A percentile compares a stretch with the other conserved stretches of the same genome.
phyloP scores from a whole-genome alignment of 2,113 vertebrate species.

The Saimiri boliviensis region DNA sequence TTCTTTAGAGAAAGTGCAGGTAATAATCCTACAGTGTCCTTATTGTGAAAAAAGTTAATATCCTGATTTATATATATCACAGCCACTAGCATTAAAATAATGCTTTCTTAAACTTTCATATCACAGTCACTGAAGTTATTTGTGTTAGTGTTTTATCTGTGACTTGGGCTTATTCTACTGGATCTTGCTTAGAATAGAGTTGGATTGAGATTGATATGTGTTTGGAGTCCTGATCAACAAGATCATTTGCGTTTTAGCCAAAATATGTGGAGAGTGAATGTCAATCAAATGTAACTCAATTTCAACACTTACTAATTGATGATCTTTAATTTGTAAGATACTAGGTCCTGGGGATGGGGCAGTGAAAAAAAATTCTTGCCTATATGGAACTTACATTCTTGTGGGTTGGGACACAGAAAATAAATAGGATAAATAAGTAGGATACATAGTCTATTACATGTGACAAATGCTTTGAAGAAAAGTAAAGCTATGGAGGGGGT shows the following conservation, averaged over 20 bases:
- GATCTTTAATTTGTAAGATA: neutral
- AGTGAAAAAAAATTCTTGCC: neutral
- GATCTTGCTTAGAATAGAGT: neutral
- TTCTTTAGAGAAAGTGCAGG: neutral
- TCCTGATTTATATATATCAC: neutral
- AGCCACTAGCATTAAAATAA: neutral
- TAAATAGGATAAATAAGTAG: neutral
- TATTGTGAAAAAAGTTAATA: constrained; percentile 1
- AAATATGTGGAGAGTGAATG: neutral
- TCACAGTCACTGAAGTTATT: constrained; percentile 33
- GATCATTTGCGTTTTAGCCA: constrained; percentile 32
- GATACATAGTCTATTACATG: neutral
- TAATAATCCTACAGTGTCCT: neutral
- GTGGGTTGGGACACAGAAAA: neutral
- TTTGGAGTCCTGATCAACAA: neutral
- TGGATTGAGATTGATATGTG: neutral
- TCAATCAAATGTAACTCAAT: neutral
- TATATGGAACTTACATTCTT: neutral
- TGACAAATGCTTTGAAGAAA: constrained; percentile 4
- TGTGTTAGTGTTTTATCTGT: constrained; percentile 15
- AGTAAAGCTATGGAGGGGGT: neutral
- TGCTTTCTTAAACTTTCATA: neutral
- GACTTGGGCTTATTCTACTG: neutral
- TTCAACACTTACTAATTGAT: neutral
- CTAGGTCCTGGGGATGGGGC: neutral